Evolutionary conservation across 1,140 invertebrate species (phyloP).

Genomic region (Latrodectus geometricus): DNA sequence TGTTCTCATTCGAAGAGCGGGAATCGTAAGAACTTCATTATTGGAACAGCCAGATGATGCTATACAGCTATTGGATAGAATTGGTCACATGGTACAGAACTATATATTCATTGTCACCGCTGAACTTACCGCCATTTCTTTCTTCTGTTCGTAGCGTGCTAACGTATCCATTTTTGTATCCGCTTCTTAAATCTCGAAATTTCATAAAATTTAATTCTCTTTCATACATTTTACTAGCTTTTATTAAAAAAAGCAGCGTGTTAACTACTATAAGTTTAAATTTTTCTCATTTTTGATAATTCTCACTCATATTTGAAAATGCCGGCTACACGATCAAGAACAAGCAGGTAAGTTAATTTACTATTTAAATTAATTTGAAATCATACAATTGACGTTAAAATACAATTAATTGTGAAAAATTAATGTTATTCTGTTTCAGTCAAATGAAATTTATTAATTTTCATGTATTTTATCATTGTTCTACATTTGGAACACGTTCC

Average conservation of each 20-base stretch:
- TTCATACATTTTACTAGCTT: too few relatives aligned
- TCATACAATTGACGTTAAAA: not conserved
- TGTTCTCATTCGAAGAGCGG: slow-evolving; percentile 26
- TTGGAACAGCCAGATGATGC: slow-evolving; percentile 16
- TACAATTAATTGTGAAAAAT: not conserved
- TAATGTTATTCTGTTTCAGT: not conserved
- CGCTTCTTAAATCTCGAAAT: too few relatives aligned
- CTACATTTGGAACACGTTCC: not conserved
- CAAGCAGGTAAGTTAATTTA: slow-evolving; percentile 49
- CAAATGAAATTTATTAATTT: too few relatives aligned
- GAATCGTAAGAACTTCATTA: slow-evolving; percentile 22
- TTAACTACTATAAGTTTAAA: not conserved
- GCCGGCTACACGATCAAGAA: slow-evolving; percentile 53
- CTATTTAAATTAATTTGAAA: not conserved
- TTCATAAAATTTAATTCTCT: too few relatives aligned
- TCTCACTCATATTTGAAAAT: slow-evolving; percentile 3
- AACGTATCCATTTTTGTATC: too few relatives aligned
- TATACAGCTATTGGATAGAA: slow-evolving; percentile 9
- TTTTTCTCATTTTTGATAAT: not conserved
- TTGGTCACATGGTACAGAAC: not conserved
- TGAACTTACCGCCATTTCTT: slow-evolving; percentile 40
- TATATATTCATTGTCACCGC: slow-evolving; percentile 56
- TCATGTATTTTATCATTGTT: not conserved
- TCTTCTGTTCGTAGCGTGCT: slow-evolving; percentile 2
- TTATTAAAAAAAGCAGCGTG: too few relatives aligned